These are phyloP conservation scores for Lycaena phlaeas DNA, from an alignment of 2,888 invertebrate genomes.

Conservation along the genomic window DNA sequence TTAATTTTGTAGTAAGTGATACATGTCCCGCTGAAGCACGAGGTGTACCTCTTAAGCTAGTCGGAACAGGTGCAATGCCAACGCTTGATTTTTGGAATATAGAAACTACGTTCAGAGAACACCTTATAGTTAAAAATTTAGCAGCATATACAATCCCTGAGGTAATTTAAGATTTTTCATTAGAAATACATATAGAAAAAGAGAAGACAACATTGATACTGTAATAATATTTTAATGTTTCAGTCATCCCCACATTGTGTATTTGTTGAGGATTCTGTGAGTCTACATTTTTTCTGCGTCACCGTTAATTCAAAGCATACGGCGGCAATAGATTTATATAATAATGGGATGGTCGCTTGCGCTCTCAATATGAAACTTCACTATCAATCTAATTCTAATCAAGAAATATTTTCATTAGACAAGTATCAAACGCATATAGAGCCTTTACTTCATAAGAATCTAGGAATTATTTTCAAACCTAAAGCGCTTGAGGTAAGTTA, in stretches of 20 bases:
- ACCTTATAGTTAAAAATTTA: constrained; percentile 67
- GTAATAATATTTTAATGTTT: constrained; percentile 21
- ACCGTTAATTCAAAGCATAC: constrained; percentile 43
- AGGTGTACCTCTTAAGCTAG: constrained; percentile 59
- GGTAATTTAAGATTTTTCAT: constrained; percentile 27
- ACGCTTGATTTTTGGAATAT: constrained; percentile 70
- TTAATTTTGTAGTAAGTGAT: constrained; percentile 57
- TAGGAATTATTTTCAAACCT: constrained; percentile 54
- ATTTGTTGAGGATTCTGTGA: constrained; percentile 56
- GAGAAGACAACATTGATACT: background rate
- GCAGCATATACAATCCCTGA: constrained; percentile 64
- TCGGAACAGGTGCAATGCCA: constrained; percentile 72
- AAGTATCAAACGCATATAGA: constrained; percentile 56
- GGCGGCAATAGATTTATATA: constrained; percentile 51
- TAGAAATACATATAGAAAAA: background rate
- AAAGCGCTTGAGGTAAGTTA: constrained; percentile 43
- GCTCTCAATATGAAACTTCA: constrained; percentile 47
- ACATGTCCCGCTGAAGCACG: constrained; percentile 62
- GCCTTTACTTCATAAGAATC: constrained; percentile 50
- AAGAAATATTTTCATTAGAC: constrained; percentile 49
- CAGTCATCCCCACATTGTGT: constrained; percentile 60
- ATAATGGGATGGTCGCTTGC: constrained; percentile 57
- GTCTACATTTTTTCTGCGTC: constrained; percentile 54
- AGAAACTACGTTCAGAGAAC: constrained; percentile 73
- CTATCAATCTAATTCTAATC: constrained; percentile 44